phyloP scores from a whole-genome alignment of 37 sponge, comb jelly and placozoan species.

The Aplysina aerophoba region DNA sequence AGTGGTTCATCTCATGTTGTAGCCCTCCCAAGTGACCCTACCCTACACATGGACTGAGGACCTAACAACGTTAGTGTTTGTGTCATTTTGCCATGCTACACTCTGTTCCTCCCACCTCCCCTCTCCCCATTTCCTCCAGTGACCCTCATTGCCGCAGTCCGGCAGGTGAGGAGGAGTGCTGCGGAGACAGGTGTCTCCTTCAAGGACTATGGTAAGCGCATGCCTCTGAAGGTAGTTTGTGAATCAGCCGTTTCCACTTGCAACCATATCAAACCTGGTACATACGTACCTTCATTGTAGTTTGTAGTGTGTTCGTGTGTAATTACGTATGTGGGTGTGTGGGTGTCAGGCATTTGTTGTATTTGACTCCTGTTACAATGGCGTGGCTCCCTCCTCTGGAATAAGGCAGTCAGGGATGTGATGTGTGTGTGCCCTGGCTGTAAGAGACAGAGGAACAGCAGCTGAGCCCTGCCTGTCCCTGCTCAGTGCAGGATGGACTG shows the following conservation, averaged over 20 bases:
- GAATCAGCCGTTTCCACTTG: not conserved
- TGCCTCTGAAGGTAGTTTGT: no score
- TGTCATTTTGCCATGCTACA: not conserved
- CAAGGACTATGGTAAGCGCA: slow-evolving; percentile 83
- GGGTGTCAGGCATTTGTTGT: no score
- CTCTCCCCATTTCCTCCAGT: slow-evolving; percentile 29
- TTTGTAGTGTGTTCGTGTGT: no score
- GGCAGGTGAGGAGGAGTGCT: slow-evolving; percentile 84
- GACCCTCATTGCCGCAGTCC: slow-evolving; percentile 80
- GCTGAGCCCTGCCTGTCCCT: not conserved
- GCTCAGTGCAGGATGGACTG: not conserved
- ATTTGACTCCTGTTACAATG: not conserved
- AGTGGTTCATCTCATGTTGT: not conserved
- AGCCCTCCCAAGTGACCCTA: not conserved
- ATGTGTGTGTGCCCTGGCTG: not conserved
- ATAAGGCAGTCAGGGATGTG: not conserved
- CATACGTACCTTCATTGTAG: no score
- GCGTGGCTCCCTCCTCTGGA: not conserved
- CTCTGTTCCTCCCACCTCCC: not conserved
- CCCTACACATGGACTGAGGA: no score
- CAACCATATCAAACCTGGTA: not conserved
- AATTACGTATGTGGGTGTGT: no score
- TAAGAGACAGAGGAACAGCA: slow-evolving; percentile 13
- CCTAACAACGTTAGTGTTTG: not conserved
- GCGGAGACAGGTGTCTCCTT: slow-evolving; percentile 69